Conservation (phyloP, 2,797 vertebrate species). For the Mormyrus hasselquistii region DNA sequence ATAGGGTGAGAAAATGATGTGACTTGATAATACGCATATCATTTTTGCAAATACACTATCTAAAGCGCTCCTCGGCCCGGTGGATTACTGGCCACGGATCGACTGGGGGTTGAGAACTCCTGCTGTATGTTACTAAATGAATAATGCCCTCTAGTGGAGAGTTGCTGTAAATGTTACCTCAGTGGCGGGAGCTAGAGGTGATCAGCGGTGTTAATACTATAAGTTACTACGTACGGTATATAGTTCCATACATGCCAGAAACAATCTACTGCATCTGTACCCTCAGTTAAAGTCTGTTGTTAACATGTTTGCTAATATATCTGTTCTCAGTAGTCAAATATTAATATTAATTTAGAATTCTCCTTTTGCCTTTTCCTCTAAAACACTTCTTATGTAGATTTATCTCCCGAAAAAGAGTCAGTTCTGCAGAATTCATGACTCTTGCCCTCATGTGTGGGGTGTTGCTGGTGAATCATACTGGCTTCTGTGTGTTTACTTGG, state of each 20-base stretch:
- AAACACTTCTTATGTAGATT: neutral
- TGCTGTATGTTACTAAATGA: neutral
- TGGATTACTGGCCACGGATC: neutral
- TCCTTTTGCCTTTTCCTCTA: neutral
- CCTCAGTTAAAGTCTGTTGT: neutral
- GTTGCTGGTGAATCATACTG: neutral
- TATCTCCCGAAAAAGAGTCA: neutral
- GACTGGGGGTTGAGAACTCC: neutral
- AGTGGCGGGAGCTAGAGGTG: neutral
- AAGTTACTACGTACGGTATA: neutral
- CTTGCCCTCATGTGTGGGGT: neutral
- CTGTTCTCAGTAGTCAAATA: neutral
- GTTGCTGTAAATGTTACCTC: neutral
- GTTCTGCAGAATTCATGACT: neutral
- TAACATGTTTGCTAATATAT: neutral
- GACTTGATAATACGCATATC: neutral
- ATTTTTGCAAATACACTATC: neutral
- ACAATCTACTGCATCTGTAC: neutral
- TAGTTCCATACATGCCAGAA: conserved; percentile 13
- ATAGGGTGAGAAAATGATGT: neutral
- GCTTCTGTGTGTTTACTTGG: neutral
- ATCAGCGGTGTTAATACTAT: neutral
- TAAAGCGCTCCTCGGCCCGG: neutral
- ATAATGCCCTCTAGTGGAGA: conserved; percentile 9
- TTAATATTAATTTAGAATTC: neutral